A percentile compares a stretch with the other conserved stretches of the same genome.
Evolutionary conservation across 1,140 invertebrate species (phyloP).

Genomic region (Scaptomyza hsui): DNA sequence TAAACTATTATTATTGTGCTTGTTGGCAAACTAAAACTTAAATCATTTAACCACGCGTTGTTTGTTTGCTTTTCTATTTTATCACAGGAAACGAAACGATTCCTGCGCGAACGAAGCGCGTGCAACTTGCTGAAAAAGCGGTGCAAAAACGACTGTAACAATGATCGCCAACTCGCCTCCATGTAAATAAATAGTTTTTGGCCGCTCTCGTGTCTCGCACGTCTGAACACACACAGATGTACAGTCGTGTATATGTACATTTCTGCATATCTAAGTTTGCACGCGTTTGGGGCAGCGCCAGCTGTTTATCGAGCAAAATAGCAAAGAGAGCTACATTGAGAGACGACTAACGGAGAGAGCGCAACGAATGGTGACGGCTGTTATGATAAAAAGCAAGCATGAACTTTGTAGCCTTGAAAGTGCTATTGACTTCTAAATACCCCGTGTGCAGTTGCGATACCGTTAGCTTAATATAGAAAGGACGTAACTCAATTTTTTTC

Average conservation of each 20-base stretch:
- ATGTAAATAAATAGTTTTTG: slow-evolving; percentile 72
- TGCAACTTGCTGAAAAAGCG: slow-evolving; percentile 21
- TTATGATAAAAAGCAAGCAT: slow-evolving; percentile 47
- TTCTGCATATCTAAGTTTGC: slow-evolving; percentile 8
- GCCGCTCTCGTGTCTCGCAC: slow-evolving; percentile 22
- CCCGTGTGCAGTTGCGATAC: neutral
- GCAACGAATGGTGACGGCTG: slow-evolving; percentile 19
- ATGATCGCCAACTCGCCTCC: slow-evolving; percentile 46
- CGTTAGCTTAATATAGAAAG: too few species aligned
- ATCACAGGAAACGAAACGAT: slow-evolving; percentile 44
- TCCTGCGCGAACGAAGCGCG: slow-evolving; percentile 15
- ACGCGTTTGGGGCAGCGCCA: slow-evolving; percentile 21
- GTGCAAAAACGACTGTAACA: slow-evolving; percentile 59
- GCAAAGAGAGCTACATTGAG: slow-evolving; percentile 13
- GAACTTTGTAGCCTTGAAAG: neutral
- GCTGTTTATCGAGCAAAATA: slow-evolving; percentile 40
- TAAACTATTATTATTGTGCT: neutral
- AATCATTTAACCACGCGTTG: slow-evolving; percentile 46
- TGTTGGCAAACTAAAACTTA: slow-evolving; percentile 29
- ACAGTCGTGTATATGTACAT: neutral
- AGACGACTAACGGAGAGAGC: slow-evolving; percentile 13
- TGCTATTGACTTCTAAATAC: slow-evolving; percentile 16
- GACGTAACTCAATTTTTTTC: too few species aligned
- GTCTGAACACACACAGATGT: neutral
- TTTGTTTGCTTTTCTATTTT: slow-evolving; percentile 45